A percentile compares a stretch with the other conserved stretches of the same genome.
Conservation (phyloP, 2,888 invertebrate species). For the Microctonus hyperodae region DNA sequence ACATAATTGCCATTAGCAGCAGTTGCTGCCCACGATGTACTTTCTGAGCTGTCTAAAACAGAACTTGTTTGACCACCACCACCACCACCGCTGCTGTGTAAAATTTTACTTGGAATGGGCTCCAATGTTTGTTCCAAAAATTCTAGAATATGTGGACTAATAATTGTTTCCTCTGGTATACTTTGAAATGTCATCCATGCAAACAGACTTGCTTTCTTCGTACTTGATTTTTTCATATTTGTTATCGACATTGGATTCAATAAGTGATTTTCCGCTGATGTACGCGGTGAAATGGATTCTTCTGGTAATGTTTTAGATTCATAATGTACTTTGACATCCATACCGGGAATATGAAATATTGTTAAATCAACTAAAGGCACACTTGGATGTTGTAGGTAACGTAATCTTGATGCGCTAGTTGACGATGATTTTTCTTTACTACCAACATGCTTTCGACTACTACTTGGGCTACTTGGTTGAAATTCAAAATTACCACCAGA, state of each 20-base stretch:
- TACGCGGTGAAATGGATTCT: constrained; percentile 66
- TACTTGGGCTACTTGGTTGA: constrained; percentile 66
- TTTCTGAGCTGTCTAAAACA: constrained; percentile 55
- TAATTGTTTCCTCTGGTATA: constrained; percentile 96
- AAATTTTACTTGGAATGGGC: constrained; percentile 81
- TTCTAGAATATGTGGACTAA: constrained; percentile 95
- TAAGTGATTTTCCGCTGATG: constrained; percentile 56
- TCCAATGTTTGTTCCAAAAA: constrained; percentile 97
- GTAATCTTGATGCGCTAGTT: constrained; percentile 58
- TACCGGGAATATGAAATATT: constrained; percentile 88
- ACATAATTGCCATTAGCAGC: constrained; percentile 69
- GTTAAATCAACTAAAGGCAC: constrained; percentile 78
- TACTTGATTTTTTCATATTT: constrained; percentile 67
- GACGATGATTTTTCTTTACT: constrained; percentile 59
- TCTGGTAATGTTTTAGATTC: constrained; percentile 78
- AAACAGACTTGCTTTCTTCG: constrained; percentile 89
- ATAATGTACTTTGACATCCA: constrained; percentile 88
- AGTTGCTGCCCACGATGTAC: constrained; percentile 59
- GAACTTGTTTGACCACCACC: constrained; percentile 51
- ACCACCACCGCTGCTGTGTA: constrained; percentile 36
- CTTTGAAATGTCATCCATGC: constrained; percentile 97
- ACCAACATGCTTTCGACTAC: constrained; percentile 62
- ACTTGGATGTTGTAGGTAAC: constrained; percentile 61
- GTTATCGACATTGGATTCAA: constrained; percentile 52
- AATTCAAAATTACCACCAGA: constrained; percentile 71